A percentile compares a stretch with the other conserved stretches of the same genome.
Conservation (phyloP, 2,888 invertebrate species). For the Chrysolina americana region DNA sequence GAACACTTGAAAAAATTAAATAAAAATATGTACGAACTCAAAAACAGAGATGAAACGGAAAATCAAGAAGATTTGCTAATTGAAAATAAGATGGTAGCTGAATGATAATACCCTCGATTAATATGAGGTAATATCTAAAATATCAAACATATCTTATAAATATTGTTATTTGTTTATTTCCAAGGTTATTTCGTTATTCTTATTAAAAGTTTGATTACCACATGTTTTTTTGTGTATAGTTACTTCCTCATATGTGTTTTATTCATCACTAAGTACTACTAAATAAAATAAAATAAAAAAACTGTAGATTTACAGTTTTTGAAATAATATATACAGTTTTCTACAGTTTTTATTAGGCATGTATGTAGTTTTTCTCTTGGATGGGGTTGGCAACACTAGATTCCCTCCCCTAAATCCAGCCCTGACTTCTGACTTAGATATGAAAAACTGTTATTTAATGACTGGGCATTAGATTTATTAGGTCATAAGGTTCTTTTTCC, state of each 20-base stretch:
- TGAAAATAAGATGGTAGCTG: not conserved
- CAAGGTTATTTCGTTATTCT: not conserved
- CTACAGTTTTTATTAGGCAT: not conserved
- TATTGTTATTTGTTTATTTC: not conserved
- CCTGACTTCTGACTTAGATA: too few relatives aligned
- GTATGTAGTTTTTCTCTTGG: not conserved
- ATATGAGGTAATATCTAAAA: not conserved
- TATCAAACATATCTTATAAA: not conserved
- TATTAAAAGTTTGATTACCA: not conserved
- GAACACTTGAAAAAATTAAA: conserved; percentile 5
- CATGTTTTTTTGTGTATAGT: not conserved
- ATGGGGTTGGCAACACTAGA: not conserved
- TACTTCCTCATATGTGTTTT: not conserved
- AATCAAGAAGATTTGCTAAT: conserved; percentile 21
- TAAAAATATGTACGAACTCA: not conserved
- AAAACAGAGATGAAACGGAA: conserved; percentile 23
- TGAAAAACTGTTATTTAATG: too few relatives aligned
- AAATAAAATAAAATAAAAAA: not conserved
- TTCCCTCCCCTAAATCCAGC: too few relatives aligned
- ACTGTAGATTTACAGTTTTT: not conserved
- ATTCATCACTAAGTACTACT: not conserved
- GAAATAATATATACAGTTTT: not conserved
- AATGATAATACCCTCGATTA: not conserved
- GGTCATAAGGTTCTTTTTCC: too few relatives aligned
- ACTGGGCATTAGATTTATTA: too few relatives aligned